Conservation (phyloP, 2,888 invertebrate species). For the Parnassius smintheus region DNA sequence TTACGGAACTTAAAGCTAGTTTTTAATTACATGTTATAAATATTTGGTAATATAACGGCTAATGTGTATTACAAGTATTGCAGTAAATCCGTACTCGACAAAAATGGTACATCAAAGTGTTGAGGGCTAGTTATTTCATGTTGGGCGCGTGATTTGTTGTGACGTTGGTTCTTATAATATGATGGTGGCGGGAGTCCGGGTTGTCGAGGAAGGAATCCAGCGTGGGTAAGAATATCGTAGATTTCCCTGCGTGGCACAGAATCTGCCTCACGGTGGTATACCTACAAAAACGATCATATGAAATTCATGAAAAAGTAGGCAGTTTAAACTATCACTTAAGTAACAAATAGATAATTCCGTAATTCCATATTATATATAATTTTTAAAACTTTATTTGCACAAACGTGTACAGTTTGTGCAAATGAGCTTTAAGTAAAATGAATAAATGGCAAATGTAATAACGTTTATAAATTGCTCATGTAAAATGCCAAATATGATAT, state of each 20-base stretch:
- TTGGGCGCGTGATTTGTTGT: slow-evolving; percentile 19
- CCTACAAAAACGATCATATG: slow-evolving; percentile 52
- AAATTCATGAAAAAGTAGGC: background rate
- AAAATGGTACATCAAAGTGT: slow-evolving; percentile 40
- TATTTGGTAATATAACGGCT: slow-evolving; percentile 10
- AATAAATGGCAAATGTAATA: too few relatives aligned
- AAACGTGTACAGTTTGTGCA: too few relatives aligned
- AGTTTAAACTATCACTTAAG: background rate
- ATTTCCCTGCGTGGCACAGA: slow-evolving; percentile 83
- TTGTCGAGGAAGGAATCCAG: slow-evolving; percentile 76
- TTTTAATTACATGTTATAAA: background rate
- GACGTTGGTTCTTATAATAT: slow-evolving; percentile 30
- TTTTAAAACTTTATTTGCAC: too few relatives aligned
- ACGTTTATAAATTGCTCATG: too few relatives aligned
- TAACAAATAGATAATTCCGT: too few relatives aligned
- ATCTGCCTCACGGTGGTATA: slow-evolving; percentile 81
- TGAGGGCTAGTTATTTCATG: slow-evolving; percentile 31
- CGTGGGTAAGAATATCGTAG: slow-evolving; percentile 83
- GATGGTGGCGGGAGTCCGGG: slow-evolving; percentile 39
- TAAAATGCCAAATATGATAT: too few relatives aligned
- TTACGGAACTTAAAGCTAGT: background rate
- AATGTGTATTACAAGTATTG: slow-evolving; percentile 51
- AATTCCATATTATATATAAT: too few relatives aligned
- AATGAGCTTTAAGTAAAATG: too few relatives aligned
- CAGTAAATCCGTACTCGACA: slow-evolving; percentile 53